Percentiles rank a stretch among this genome's conserved stretches.
Evolutionary conservation across 37 sponge, comb jelly and placozoan species (phyloP).

Genomic region (Crambe crambe): DNA sequence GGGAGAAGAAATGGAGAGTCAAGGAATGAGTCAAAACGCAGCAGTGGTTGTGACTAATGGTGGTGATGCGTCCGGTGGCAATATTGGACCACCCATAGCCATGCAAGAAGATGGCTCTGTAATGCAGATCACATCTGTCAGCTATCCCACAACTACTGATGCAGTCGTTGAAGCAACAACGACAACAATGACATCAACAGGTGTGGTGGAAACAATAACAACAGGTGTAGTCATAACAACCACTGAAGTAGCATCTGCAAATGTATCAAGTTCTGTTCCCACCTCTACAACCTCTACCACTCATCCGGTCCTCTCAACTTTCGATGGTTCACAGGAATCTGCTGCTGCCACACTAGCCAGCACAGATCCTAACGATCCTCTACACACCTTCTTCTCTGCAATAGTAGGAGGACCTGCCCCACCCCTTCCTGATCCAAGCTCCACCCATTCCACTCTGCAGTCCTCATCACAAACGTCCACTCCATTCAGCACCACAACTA

Average conservation of each 20-base stretch:
- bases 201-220: too few relatives aligned
- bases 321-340: constrained; percentile 75
- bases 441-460: not conserved
- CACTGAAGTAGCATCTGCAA: not conserved
- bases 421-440: constrained; percentile 34
- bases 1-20: not conserved
- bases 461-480: not conserved
- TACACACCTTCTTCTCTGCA: constrained; percentile 84
- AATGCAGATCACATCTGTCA: not conserved
- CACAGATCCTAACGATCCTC: constrained; percentile 61
- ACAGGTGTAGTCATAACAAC: too few relatives aligned
- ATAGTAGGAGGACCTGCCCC: constrained; percentile 74
- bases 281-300: not conserved
- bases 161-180: not conserved
- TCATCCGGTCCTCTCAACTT: constrained; percentile 9
- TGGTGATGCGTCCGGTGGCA: not conserved
- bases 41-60: not conserved
- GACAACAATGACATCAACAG: not conserved
- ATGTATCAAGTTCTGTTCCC: not conserved
- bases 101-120: not conserved
- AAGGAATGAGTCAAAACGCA: not conserved
- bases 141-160: too few relatives aligned
- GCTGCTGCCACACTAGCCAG: constrained; percentile 54
- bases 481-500: not conserved
- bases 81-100: not conserved